Percentiles rank a stretch among this genome's conserved stretches.
phyloP scores from a whole-genome alignment of 2,797 vertebrate species.

The Melanogrammus aeglefinus region DNA sequence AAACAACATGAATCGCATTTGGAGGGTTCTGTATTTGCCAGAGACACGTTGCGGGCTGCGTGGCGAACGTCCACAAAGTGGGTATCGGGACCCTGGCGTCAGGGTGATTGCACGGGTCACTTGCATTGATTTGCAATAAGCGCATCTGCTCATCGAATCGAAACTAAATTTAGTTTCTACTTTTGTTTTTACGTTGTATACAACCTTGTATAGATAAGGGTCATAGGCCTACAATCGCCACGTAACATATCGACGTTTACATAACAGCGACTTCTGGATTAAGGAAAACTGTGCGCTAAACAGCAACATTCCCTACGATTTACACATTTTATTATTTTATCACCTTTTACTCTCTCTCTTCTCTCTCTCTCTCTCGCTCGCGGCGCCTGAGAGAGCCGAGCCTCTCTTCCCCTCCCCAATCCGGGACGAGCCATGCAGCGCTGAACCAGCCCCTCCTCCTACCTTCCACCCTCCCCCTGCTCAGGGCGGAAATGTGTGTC shows the following conservation, averaged over 20 bases:
- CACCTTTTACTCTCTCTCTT: too few relatives aligned
- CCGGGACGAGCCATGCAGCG: conserved; percentile 12
- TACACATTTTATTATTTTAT: too few relatives aligned
- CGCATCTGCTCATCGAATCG: neutral
- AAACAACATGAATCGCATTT: neutral
- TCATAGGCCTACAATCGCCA: neutral
- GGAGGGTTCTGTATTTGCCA: neutral
- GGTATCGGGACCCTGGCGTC: neutral
- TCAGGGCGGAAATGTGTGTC: conserved; percentile 78
- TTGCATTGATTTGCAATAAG: neutral
- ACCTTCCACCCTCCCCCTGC: conserved; percentile 55
- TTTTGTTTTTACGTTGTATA: neutral
- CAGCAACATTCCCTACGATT: too few relatives aligned
- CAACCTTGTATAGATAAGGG: neutral
- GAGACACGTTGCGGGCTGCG: neutral
- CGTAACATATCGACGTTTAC: neutral
- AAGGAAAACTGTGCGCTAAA: too few relatives aligned
- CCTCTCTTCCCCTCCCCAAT: neutral
- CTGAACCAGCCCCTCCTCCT: conserved; percentile 6
- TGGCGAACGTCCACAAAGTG: neutral
- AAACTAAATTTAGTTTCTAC: neutral
- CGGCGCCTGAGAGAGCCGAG: conserved; percentile 5
- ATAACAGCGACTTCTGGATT: neutral
- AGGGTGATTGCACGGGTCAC: conserved; percentile 1
- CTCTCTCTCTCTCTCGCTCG: neutral